Percentiles rank a stretch among this genome's conserved stretches.
phyloP scores from a whole-genome alignment of 2,113 vertebrate species.

The Stegostoma tigrinum region DNA sequence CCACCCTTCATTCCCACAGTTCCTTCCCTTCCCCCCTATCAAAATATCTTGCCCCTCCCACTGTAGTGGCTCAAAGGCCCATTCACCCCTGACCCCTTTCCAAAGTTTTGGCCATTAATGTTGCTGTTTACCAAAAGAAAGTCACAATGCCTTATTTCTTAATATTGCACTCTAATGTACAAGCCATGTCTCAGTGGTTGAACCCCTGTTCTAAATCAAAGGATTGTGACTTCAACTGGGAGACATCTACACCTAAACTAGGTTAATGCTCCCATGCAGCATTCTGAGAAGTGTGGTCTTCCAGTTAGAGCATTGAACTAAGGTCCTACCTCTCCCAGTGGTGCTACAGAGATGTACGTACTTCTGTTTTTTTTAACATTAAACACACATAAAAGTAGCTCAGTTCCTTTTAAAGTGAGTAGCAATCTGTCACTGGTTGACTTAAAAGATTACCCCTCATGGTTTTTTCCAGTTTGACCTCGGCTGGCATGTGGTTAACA shows the following conservation, averaged over 20 bases:
- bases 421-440: background rate
- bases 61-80: background rate
- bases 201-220: no score
- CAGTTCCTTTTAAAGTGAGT: background rate
- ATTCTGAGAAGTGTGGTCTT: background rate
- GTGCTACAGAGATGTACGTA: background rate
- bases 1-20: background rate
- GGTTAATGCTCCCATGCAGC: background rate
- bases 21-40: background rate
- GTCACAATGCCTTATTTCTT: background rate
- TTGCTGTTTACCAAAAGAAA: background rate
- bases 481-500: background rate
- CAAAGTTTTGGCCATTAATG: background rate
- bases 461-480: background rate
- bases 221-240: no score
- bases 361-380: background rate
- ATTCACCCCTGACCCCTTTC: background rate
- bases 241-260: background rate
- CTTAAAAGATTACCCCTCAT: background rate
- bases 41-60: background rate
- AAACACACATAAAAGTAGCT: background rate
- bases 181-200: background rate
- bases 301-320: background rate
- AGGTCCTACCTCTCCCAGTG: background rate
- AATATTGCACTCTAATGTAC: background rate